phyloP scores from a whole-genome alignment of 1,140 invertebrate genomes.

The Copidosoma floridanum region DNA sequence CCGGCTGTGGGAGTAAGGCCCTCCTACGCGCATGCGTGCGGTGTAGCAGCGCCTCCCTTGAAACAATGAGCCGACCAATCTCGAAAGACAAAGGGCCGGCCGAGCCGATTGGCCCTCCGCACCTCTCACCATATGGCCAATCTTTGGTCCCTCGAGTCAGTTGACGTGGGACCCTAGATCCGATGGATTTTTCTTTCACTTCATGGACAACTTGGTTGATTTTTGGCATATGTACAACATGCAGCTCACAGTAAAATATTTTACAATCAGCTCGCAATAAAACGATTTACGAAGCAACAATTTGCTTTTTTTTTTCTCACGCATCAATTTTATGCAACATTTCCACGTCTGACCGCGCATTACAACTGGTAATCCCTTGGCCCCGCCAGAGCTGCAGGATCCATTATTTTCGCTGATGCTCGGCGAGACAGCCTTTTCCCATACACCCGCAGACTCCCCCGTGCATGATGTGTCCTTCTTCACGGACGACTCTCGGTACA shows the following conservation, averaged over 20 bases:
- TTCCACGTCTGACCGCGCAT: no score
- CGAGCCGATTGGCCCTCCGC: constrained; percentile 49
- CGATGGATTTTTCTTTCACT: not conserved
- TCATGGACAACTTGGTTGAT: no score
- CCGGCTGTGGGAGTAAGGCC: constrained; percentile 46
- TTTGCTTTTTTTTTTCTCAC: no score
- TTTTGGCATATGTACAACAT: no score
- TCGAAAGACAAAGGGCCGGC: constrained; percentile 50
- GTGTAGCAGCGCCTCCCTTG: constrained; percentile 54
- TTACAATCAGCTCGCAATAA: no score
- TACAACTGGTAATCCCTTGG: no score
- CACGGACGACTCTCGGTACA: no score
- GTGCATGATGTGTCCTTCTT: not conserved
- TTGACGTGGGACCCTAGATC: not conserved
- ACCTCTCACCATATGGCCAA: no score
- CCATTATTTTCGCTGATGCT: not conserved
- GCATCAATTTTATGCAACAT: no score
- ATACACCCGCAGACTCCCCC: not conserved
- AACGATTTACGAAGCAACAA: no score
- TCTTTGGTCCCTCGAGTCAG: constrained; percentile 33
- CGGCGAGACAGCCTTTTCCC: not conserved
- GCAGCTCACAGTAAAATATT: no score
- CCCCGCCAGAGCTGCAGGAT: not conserved
- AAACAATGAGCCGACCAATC: constrained; percentile 57
- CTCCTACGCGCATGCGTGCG: constrained; percentile 50